phyloP scores from a whole-genome alignment of 2,888 invertebrate genomes.

The Melanotus villosus region DNA sequence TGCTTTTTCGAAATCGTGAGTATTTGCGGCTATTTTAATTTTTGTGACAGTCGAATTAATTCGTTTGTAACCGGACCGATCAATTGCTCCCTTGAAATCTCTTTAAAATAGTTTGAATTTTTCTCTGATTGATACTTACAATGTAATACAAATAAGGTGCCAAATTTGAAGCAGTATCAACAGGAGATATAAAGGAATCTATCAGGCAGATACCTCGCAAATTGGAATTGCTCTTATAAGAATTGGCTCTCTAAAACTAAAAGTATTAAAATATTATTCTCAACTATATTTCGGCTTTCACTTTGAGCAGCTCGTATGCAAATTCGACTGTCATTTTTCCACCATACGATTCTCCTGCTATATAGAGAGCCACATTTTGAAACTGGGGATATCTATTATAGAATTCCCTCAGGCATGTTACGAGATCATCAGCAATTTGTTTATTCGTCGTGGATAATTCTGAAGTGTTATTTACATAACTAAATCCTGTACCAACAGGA shows the following conservation, averaged over 20 bases:
- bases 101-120: too few relatives aligned
- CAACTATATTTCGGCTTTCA: too few relatives aligned
- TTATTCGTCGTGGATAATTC: slow-evolving; percentile 72
- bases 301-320: slow-evolving; percentile 27
- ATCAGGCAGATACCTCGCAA: slow-evolving; percentile 87
- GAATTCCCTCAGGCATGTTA: slow-evolving; percentile 70
- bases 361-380: slow-evolving; percentile 71
- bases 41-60: slow-evolving; percentile 73
- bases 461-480: slow-evolving; percentile 76
- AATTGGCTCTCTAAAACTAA: too few relatives aligned
- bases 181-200: slow-evolving; percentile 91
- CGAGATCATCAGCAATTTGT: slow-evolving; percentile 74
- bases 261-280: too few relatives aligned
- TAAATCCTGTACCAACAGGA: slow-evolving; percentile 89
- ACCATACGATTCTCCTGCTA: slow-evolving; percentile 77
- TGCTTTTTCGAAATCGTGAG: slow-evolving; percentile 54
- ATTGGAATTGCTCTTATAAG: too few relatives aligned
- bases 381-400: slow-evolving; percentile 70
- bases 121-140: slow-evolving; percentile 65
- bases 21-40: slow-evolving; percentile 73
- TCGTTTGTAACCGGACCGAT: slow-evolving; percentile 74
- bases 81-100: slow-evolving; percentile 74
- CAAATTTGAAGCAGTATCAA: slow-evolving; percentile 89
- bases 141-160: slow-evolving; percentile 82
- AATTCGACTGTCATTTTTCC: slow-evolving; percentile 72